A percentile compares a stretch with the other conserved stretches of the same genome.
Conservation (phyloP, 2,888 invertebrate genomes). For the Cephus pygmeus region DNA sequence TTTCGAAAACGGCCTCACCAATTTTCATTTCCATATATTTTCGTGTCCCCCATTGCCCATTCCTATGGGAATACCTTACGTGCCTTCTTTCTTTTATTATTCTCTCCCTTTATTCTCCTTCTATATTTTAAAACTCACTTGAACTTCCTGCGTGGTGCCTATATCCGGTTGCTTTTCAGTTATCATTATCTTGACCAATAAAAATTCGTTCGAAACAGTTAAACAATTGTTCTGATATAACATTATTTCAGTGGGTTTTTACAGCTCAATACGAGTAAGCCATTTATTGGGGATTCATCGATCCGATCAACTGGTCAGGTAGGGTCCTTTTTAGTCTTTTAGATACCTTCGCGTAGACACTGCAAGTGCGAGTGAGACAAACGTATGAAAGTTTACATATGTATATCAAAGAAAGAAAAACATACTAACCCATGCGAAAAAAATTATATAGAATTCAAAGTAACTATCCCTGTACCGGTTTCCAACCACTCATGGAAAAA, state of each 20-base stretch:
- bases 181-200: background rate
- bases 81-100: conserved; percentile 8
- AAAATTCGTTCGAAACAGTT: background rate
- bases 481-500: background rate
- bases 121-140: background rate
- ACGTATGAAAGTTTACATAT: background rate
- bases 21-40: background rate
- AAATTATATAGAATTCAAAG: no score
- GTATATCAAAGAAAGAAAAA: no score
- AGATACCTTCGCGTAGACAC: background rate
- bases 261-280: no score
- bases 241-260: background rate
- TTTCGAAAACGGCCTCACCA: background rate
- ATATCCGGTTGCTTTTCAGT: background rate
- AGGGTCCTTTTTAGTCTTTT: background rate
- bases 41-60: background rate
- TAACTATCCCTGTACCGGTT: background rate
- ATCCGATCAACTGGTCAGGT: no score
- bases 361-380: background rate
- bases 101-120: background rate
- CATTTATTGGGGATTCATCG: no score
- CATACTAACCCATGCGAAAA: no score
- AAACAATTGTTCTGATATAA: background rate
- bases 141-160: background rate
- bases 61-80: background rate